Percentiles rank a stretch among this genome's conserved stretches.
Evolutionary conservation across 2,797 vertebrate genomes (phyloP).

Genomic region (Falco cherrug): DNA sequence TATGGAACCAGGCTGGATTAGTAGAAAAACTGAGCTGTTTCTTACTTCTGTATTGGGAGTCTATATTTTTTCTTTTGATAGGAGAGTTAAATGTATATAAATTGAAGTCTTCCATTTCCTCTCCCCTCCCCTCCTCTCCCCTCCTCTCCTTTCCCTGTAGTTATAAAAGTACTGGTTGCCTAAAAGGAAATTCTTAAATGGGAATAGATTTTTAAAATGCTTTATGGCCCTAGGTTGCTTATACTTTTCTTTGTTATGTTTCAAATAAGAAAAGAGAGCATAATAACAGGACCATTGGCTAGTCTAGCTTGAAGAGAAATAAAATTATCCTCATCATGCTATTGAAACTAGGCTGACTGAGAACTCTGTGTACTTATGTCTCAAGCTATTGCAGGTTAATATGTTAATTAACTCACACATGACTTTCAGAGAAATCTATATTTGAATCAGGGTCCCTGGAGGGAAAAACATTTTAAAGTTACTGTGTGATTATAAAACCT

Average conservation of each 20-base stretch:
- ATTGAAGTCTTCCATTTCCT: not conserved
- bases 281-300: not conserved
- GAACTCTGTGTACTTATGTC: not conserved
- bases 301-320: not conserved
- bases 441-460: not conserved
- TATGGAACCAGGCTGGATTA: not conserved
- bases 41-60: not conserved
- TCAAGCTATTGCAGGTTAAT: not conserved
- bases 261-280: not conserved
- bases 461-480: conserved; percentile 15
- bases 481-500: not conserved
- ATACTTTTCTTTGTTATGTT: not conserved
- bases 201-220: not conserved
- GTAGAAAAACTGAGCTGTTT: not conserved
- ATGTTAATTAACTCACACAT: not conserved
- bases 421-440: conserved; percentile 7
- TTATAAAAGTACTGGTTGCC: not conserved
- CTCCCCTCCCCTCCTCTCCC: too few species aligned
- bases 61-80: not conserved
- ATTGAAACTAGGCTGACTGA: not conserved
- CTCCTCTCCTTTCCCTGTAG: not conserved
- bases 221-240: not conserved
- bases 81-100: not conserved
- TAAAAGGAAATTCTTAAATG: not conserved
- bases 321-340: not conserved